Evolutionary conservation across 1,140 invertebrate genomes (phyloP).

Genomic region (Drosophila truncata): DNA sequence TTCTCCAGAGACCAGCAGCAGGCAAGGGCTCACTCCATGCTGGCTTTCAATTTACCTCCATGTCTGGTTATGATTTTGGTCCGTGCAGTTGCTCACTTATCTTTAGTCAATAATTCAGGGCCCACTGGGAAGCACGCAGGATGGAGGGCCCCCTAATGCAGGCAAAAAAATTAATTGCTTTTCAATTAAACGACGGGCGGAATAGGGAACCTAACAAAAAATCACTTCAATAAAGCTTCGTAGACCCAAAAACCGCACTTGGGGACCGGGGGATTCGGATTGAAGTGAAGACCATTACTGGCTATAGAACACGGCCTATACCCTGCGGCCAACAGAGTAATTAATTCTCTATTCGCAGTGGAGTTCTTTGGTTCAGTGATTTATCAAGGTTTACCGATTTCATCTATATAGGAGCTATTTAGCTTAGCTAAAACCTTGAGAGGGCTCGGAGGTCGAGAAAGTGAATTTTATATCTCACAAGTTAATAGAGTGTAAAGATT

Average conservation of each 20-base stretch:
- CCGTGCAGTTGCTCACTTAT: slow-evolving; percentile 45
- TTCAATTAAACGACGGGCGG: slow-evolving; percentile 66
- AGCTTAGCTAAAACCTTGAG: too few relatives aligned
- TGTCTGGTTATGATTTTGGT: slow-evolving; percentile 45
- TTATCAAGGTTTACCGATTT: not conserved
- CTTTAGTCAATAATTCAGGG: slow-evolving; percentile 60
- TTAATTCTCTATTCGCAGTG: slow-evolving; percentile 46
- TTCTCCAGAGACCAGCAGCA: slow-evolving; percentile 63
- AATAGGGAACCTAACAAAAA: slow-evolving; percentile 13
- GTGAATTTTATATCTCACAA: slow-evolving; percentile 15
- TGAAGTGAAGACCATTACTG: slow-evolving; percentile 23
- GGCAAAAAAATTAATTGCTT: slow-evolving; percentile 76
- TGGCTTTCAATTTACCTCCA: slow-evolving; percentile 62
- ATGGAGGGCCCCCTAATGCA: slow-evolving; percentile 27
- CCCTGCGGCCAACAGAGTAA: slow-evolving; percentile 34
- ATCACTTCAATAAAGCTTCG: slow-evolving; percentile 8
- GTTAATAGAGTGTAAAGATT: slow-evolving; percentile 36
- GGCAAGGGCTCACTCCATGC: slow-evolving; percentile 32
- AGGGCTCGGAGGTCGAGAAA: not conserved
- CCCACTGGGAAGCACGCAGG: slow-evolving; percentile 18
- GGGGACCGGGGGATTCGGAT: slow-evolving; percentile 33
- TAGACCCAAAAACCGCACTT: slow-evolving; percentile 23
- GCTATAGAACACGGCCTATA: slow-evolving; percentile 6
- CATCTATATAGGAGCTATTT: too few relatives aligned
- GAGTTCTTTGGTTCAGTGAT: slow-evolving; percentile 6